These are phyloP conservation scores for Drosophila algonquin DNA, from an alignment of 2,888 invertebrate genomes.

Conservation along the genomic window DNA sequence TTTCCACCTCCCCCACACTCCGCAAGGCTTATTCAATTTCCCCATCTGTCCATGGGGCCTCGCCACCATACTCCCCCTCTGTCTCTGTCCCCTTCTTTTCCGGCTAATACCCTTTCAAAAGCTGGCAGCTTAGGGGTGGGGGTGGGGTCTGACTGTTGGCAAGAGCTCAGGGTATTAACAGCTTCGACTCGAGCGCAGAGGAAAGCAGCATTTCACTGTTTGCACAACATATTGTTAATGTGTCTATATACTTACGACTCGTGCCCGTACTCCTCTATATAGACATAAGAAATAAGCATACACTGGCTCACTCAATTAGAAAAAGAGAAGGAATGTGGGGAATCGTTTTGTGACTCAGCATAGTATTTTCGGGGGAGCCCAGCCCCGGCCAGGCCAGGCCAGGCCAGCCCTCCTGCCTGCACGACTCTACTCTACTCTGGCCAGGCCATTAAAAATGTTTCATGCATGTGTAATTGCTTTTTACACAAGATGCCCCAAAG, in stretches of 20 bases:
- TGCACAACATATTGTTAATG: conserved; percentile 36
- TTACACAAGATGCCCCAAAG: conserved; percentile 40
- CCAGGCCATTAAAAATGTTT: conserved; percentile 46
- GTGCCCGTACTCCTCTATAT: neutral
- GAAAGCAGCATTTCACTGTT: conserved; percentile 22
- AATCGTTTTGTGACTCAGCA: conserved; percentile 65
- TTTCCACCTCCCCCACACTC: neutral
- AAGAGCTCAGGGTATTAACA: conserved; percentile 42
- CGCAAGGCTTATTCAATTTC: conserved; percentile 37
- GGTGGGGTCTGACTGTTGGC: neutral
- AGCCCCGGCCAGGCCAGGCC: neutral
- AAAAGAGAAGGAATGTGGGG: conserved; percentile 38
- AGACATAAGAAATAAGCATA: conserved; percentile 49
- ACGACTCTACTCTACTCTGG: neutral
- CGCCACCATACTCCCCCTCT: neutral
- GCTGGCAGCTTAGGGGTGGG: conserved; percentile 23
- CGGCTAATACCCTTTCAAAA: conserved; percentile 47
- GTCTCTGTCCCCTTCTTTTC: neutral
- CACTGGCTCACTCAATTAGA: conserved; percentile 64
- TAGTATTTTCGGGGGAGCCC: conserved; percentile 5
- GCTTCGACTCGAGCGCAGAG: conserved; percentile 37
- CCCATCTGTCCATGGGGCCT: conserved; percentile 27
- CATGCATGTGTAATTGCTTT: conserved; percentile 51
- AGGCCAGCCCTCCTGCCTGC: conserved; percentile 5
- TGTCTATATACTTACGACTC: conserved; percentile 26